phyloP scores from a whole-genome alignment of 2,888 invertebrate genomes.

The Philaethria dido region DNA sequence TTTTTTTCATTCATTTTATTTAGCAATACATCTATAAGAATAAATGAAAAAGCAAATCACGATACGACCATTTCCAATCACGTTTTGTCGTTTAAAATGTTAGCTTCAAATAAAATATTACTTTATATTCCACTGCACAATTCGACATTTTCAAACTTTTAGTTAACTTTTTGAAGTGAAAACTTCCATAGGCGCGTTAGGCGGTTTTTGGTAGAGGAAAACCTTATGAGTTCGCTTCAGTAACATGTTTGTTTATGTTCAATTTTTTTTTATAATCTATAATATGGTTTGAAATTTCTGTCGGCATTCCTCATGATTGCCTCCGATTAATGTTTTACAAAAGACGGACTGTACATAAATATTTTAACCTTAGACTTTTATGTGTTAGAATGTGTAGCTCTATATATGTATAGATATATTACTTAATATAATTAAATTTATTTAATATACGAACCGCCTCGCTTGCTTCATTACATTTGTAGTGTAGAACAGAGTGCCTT shows the following conservation, averaged over 20 bases:
- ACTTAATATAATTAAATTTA: not conserved
- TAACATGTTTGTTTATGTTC: too few species aligned
- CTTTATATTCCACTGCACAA: conserved; percentile 12
- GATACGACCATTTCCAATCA: conserved; percentile 14
- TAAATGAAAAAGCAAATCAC: conserved; percentile 20
- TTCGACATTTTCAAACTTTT: conserved; percentile 1
- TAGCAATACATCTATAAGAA: conserved; percentile 10
- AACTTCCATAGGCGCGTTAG: too few species aligned
- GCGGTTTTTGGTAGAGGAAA: too few species aligned
- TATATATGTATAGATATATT: not conserved
- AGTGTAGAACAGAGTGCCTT: conserved; percentile 47
- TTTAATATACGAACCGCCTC: conserved; percentile 7
- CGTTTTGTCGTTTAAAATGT: conserved; percentile 18
- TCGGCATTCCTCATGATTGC: too few species aligned
- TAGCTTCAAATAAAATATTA: conserved; percentile 13
- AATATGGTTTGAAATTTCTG: too few species aligned
- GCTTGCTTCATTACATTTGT: conserved; percentile 9
- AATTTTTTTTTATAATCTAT: too few species aligned
- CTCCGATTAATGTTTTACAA: too few species aligned
- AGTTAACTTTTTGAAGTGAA: too few species aligned
- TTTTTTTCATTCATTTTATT: conserved; percentile 16
- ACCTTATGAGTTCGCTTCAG: too few species aligned
- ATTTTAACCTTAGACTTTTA: not conserved
- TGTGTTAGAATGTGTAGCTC: not conserved
- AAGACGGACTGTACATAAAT: conserved; percentile 4